These are phyloP conservation scores for Tolmerus cingulatus DNA, from an alignment of 2,888 invertebrate species.

Conservation along the genomic window DNA sequence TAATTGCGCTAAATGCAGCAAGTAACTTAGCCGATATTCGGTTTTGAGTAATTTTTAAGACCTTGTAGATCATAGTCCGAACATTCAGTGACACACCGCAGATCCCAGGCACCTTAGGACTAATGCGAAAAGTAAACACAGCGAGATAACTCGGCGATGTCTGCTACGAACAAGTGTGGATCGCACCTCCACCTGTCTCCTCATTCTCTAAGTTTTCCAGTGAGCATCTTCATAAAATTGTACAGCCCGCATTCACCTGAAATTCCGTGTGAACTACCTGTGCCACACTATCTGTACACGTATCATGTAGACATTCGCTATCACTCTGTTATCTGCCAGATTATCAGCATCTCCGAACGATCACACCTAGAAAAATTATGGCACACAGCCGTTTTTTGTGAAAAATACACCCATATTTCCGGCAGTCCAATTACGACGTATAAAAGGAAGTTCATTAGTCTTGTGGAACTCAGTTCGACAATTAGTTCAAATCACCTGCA, in stretches of 20 bases:
- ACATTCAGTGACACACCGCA: background rate
- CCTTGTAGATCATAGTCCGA: background rate
- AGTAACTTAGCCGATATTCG: background rate
- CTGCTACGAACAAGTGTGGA: constrained; percentile 16
- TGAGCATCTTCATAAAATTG: background rate
- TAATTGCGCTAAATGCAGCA: background rate
- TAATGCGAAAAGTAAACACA: constrained; percentile 20
- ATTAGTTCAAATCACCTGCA: background rate
- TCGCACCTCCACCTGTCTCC: constrained; percentile 18
- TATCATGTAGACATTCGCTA: constrained; percentile 14
- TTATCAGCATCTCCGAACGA: constrained; percentile 15
- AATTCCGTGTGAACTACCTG: background rate
- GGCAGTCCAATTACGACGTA: background rate
- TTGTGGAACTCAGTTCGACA: constrained; percentile 19
- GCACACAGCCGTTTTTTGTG: background rate
- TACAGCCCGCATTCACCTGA: background rate
- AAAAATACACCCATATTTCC: background rate
- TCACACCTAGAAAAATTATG: constrained; percentile 18
- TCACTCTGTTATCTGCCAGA: constrained; percentile 14
- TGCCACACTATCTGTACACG: constrained; percentile 25
- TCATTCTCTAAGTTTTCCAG: background rate
- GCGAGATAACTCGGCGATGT: background rate
- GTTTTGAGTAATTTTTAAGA: background rate
- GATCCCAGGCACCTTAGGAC: background rate
- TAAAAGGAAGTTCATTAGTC: constrained; percentile 37